Base-by-base conservation (phyloP, 1,140 invertebrate species). In the Triops cancriformis region DNA sequence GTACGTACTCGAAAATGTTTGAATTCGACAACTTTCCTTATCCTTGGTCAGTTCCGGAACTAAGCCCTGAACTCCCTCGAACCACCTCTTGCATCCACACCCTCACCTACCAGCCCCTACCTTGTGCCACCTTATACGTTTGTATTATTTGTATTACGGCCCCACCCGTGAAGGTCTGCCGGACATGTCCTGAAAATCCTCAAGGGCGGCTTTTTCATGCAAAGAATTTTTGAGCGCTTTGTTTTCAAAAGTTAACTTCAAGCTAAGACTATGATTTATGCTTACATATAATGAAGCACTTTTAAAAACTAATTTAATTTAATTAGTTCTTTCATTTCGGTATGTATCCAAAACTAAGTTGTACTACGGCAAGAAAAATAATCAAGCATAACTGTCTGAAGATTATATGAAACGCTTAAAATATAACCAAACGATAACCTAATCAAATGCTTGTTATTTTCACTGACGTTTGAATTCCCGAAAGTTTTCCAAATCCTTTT, bases 31-130 rank as follows among this genome's bases (percentile, higher is more conserved):
- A 64, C 51, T 64, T 64, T 64, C 51, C 51, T 64, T 64, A 64
- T 64, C 51, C 51, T 64, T 64, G 51, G 51, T 64, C 51, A 64
- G 51, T 64, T 64, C 51, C 51, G 51, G 51, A 64, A 64, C 51
- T 64, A 6, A 64, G 23, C 14, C 51, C 31, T 7, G 31, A 64
- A 64, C 18, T 64, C 51, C 51, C 51, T 64, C 51, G 14, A n/a
- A 64, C 14, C 23, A 64, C 18, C 14, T 23, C 23, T 18, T 23
- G 10, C 51, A 64, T 23, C 14, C 14, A 64, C 18, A 64, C 51
- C 23, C 51, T 23, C 18, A 14, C 31, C 31, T 37, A 37, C 31
- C 31, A 37, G 31, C 31, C 31, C 7, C 31, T 37, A 37, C 31
- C 31, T 37, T 37, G 31, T 37, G 31, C 31, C 31, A 37, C 31